Percentiles rank a stretch among this genome's conserved stretches.
phyloP scores from a whole-genome alignment of 2,797 vertebrate genomes.

The Lagocephalus sceleratus region DNA sequence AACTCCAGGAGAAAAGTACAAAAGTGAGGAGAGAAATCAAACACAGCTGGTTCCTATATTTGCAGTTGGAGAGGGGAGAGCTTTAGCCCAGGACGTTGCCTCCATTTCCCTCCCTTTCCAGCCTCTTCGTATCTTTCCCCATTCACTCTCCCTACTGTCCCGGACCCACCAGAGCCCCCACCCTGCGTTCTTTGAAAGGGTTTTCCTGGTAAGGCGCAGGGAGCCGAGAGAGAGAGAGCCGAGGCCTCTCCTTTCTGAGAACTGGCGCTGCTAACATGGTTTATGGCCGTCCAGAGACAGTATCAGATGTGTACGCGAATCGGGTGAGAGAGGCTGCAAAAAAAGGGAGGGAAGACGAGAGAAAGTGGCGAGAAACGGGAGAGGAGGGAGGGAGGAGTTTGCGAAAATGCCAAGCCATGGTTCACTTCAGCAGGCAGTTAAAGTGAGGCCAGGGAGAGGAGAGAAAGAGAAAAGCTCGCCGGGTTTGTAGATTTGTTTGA shows the following conservation, averaged over 20 bases:
- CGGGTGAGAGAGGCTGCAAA: constrained; percentile 47
- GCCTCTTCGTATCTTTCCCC: constrained; percentile 53
- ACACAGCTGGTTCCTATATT: constrained; percentile 66
- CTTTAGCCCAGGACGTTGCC: constrained; percentile 43
- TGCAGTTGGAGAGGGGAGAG: constrained; percentile 48
- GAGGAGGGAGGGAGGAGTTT: constrained; percentile 63
- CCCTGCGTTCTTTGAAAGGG: constrained; percentile 66
- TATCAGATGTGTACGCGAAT: constrained; percentile 72
- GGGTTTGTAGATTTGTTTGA: constrained; percentile 41
- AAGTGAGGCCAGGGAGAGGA: constrained; percentile 71
- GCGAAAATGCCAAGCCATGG: constrained; percentile 75
- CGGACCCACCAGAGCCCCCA: constrained; percentile 30
- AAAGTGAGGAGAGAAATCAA: constrained; percentile 41
- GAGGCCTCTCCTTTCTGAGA: constrained; percentile 75
- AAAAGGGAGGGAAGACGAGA: constrained; percentile 10
- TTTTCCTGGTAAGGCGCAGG: constrained; percentile 66
- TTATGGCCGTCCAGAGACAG: constrained; percentile 73
- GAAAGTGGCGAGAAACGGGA: constrained; percentile 5
- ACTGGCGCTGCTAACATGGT: constrained; percentile 65
- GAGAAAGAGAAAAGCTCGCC: constrained; percentile 21
- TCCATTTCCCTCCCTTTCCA: constrained; percentile 39
- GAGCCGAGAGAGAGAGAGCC: constrained; percentile 47
- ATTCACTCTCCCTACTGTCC: constrained; percentile 54
- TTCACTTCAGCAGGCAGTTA: constrained; percentile 77
- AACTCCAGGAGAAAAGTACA: constrained; percentile 36